phyloP scores from a whole-genome alignment of 2,888 invertebrate species.

The Tipula helvola region DNA sequence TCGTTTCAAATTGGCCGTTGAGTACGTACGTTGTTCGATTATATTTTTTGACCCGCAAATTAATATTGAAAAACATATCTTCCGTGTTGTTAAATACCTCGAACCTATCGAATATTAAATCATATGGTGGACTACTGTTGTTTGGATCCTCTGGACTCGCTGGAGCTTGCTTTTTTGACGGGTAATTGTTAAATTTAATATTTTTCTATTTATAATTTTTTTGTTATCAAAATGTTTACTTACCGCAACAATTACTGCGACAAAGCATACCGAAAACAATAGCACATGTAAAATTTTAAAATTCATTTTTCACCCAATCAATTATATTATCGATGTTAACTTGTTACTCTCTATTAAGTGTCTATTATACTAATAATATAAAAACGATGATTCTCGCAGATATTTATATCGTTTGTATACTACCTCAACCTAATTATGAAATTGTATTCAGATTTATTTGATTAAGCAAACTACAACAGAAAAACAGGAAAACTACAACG shows the following conservation, averaged over 20 bases:
- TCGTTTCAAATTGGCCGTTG: neutral
- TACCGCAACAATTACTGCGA: neutral
- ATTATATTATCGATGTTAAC: neutral
- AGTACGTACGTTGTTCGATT: constrained; percentile 7
- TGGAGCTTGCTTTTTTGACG: neutral
- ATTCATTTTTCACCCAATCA: neutral
- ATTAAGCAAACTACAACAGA: too few species aligned
- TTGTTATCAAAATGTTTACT: neutral
- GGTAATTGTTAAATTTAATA: neutral
- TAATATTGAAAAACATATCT: neutral
- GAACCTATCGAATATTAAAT: neutral
- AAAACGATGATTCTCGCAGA: neutral
- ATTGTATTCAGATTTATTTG: too few species aligned
- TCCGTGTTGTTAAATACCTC: neutral
- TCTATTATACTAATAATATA: neutral
- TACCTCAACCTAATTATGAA: too few species aligned
- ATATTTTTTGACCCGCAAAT: neutral
- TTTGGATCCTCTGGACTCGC: neutral
- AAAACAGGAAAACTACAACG: too few species aligned
- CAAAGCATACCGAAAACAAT: neutral
- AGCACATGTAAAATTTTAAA: neutral
- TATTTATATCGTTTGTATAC: neutral
- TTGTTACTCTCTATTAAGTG: neutral
- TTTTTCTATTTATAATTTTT: neutral
- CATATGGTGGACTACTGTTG: neutral